phyloP scores from a whole-genome alignment of 2,113 vertebrate species.

The Etheostoma spectabile region DNA sequence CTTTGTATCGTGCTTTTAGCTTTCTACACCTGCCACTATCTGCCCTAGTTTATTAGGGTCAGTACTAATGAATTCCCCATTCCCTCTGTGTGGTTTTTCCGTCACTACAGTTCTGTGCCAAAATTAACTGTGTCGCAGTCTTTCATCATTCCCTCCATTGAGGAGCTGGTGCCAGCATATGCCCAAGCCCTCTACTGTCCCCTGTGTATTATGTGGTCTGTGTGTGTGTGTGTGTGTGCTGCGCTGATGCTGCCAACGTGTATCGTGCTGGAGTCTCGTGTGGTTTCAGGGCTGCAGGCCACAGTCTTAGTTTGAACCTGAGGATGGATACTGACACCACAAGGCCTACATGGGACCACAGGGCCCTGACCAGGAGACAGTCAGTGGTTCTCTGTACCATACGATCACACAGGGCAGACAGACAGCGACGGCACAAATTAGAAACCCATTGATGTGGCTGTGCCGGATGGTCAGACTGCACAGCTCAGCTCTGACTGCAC shows the following conservation, averaged over 20 bases:
- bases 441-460: neutral
- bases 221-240: neutral
- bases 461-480: neutral
- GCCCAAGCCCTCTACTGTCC: conserved; percentile 17
- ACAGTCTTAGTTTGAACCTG: conserved; percentile 64
- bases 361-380: conserved; percentile 12
- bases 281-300: conserved; percentile 60
- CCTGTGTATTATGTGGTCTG: conserved; percentile 47
- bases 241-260: conserved; percentile 48
- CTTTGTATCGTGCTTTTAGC: neutral
- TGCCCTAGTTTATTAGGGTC: neutral
- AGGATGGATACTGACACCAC: conserved; percentile 63
- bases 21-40: conserved; percentile 1
- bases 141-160: conserved; percentile 16
- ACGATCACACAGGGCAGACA: conserved; percentile 16
- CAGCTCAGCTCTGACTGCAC: neutral
- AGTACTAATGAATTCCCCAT: neutral
- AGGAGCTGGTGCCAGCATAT: conserved; percentile 16
- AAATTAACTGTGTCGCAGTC: conserved; percentile 18
- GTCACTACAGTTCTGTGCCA: conserved; percentile 1
- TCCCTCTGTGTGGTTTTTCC: neutral
- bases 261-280: conserved; percentile 30
- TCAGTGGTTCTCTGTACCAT: conserved; percentile 35
- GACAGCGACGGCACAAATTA: conserved; percentile 18
- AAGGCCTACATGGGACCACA: conserved; percentile 29